Evolutionary conservation across 2,113 vertebrate genomes (phyloP).

Genomic region (Spizaetus ornatus): DNA sequence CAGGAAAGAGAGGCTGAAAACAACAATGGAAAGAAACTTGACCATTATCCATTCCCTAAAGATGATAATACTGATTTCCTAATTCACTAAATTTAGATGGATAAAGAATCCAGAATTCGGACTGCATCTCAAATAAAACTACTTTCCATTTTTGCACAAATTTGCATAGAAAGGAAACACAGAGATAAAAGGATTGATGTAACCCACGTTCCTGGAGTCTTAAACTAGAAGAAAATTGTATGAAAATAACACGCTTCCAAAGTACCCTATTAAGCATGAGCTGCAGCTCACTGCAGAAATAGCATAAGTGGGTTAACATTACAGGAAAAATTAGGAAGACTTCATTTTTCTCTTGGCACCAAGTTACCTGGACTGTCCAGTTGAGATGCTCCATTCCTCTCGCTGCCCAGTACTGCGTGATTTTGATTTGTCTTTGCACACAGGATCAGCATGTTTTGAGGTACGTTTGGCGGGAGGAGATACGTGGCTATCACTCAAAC

Average conservation of each 20-base stretch:
- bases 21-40: background rate
- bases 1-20: background rate
- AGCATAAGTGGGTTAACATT: background rate
- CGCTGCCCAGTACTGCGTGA: constrained; percentile 87
- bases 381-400: constrained; percentile 90
- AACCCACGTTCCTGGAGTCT: background rate
- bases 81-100: background rate
- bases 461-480: constrained; percentile 91
- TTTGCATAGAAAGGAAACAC: background rate
- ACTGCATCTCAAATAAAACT: background rate
- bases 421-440: constrained; percentile 94
- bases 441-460: constrained; percentile 88
- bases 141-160: background rate
- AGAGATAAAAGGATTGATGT: background rate
- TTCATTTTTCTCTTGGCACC: background rate
- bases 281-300: background rate
- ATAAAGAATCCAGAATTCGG: background rate
- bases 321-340: background rate
- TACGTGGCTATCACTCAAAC: constrained; percentile 87
- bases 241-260: background rate
- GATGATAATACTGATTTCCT: background rate
- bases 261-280: background rate
- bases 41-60: background rate
- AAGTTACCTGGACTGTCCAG: constrained; percentile 89
- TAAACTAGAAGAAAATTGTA: background rate